phyloP scores from a whole-genome alignment of 2,797 vertebrate species.

The Muscicapa striata region DNA sequence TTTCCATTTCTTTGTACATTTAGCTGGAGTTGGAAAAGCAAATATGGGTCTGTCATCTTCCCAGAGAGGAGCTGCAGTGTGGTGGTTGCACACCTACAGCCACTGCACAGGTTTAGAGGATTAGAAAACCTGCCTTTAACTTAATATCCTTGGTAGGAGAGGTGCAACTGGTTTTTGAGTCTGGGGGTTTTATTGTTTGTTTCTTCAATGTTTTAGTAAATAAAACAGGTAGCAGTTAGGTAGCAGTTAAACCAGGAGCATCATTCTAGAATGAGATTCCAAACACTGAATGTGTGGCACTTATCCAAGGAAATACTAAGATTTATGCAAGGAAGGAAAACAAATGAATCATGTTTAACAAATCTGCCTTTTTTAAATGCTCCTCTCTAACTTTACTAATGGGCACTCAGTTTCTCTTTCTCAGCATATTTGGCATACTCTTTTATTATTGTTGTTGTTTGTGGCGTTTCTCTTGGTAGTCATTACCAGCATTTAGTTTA shows the following conservation, averaged over 20 bases:
- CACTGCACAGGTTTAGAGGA: not conserved
- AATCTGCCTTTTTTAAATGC: conserved; percentile 23
- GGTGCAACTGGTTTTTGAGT: not conserved
- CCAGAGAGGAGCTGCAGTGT: not conserved
- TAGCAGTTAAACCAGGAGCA: not conserved
- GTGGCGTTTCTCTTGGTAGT: not conserved
- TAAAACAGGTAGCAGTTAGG: not conserved
- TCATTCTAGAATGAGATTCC: not conserved
- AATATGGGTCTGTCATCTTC: not conserved
- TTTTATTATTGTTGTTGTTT: conserved; percentile 16
- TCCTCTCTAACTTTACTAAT: conserved; percentile 18
- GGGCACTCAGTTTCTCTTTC: not conserved
- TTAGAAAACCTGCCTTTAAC: not conserved
- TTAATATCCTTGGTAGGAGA: not conserved
- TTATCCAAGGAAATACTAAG: conserved; percentile 11
- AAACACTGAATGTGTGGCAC: not conserved
- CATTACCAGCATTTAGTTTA: conserved; percentile 4
- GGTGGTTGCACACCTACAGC: not conserved
- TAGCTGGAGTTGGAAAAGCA: not conserved
- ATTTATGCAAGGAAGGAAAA: conserved; percentile 7
- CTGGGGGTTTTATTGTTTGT: accelerated
- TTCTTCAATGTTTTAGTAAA: not conserved
- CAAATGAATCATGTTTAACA: not conserved
- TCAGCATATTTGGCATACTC: not conserved
- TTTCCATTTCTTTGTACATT: not conserved